Percentiles rank a stretch among this genome's conserved stretches.
Conservation (phyloP, 2,113 vertebrate species). For the Campylomormyrus tamandua region DNA sequence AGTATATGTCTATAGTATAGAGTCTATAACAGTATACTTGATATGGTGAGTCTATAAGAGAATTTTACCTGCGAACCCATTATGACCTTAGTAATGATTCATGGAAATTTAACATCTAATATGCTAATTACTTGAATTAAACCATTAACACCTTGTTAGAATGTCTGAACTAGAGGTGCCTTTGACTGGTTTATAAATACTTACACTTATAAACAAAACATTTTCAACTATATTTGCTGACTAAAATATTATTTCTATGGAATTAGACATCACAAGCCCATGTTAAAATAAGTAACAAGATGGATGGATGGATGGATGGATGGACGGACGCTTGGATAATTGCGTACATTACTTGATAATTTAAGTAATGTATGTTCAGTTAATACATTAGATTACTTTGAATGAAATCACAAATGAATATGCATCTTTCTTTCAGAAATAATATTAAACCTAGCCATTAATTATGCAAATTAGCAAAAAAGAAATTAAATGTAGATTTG, state of each 20-base stretch:
- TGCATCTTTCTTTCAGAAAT: background rate
- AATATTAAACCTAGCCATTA: background rate
- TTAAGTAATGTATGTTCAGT: background rate
- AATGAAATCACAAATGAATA: background rate
- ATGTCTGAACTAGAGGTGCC: background rate
- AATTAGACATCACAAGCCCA: background rate
- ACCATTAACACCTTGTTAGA: background rate
- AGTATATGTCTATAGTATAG: background rate
- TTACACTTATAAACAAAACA: background rate
- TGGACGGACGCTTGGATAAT: background rate
- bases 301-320: background rate
- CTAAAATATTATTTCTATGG: background rate
- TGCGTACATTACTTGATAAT: background rate
- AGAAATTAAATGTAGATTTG: background rate
- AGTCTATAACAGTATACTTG: background rate
- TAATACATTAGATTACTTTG: background rate
- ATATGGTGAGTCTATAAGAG: background rate
- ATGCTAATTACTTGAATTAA: background rate
- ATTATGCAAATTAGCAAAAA: background rate
- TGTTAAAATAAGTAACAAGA: background rate
- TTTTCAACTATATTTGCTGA: background rate
- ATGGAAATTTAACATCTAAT: background rate
- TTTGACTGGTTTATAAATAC: background rate
- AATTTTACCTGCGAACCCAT: background rate
- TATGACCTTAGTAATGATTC: background rate